Percentiles rank a stretch among this genome's conserved stretches.
phyloP scores from a whole-genome alignment of 2,113 vertebrate genomes.

The Hiodon alosoides region DNA sequence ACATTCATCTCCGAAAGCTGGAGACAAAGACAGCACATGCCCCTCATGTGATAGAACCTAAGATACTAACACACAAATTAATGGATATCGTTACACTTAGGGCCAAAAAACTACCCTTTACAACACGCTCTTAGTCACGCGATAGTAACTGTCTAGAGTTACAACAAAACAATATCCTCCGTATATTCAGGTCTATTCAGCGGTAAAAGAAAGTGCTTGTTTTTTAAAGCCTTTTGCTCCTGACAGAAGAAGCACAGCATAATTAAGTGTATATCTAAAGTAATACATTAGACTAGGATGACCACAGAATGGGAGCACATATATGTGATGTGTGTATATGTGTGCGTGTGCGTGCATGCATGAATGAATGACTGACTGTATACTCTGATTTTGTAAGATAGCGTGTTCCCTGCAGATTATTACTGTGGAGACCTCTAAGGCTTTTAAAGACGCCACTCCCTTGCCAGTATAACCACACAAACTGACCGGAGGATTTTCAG shows the following conservation, averaged over 20 bases:
- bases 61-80: slow-evolving; percentile 21
- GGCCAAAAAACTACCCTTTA: neutral
- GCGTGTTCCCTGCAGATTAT: slow-evolving; percentile 3
- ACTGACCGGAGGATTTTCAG: neutral
- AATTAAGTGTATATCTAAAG: too few species aligned
- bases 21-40: slow-evolving; percentile 28
- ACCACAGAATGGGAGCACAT: too few species aligned
- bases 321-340: too few species aligned
- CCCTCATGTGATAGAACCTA: slow-evolving; percentile 38
- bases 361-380: neutral
- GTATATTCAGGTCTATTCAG: neutral
- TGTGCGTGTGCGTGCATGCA: too few species aligned
- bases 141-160: too few species aligned
- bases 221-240: neutral
- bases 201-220: neutral
- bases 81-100: neutral
- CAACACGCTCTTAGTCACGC: neutral
- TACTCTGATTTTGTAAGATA: neutral
- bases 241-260: neutral
- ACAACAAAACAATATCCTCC: neutral
- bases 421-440: neutral
- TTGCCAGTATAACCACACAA: neutral
- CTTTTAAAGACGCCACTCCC: neutral
- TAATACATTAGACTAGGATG: too few species aligned
- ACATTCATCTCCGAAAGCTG: neutral